These are phyloP conservation scores for Litoditis marina DNA, from an alignment of 2,888 invertebrate species.

Conservation along the genomic window DNA sequence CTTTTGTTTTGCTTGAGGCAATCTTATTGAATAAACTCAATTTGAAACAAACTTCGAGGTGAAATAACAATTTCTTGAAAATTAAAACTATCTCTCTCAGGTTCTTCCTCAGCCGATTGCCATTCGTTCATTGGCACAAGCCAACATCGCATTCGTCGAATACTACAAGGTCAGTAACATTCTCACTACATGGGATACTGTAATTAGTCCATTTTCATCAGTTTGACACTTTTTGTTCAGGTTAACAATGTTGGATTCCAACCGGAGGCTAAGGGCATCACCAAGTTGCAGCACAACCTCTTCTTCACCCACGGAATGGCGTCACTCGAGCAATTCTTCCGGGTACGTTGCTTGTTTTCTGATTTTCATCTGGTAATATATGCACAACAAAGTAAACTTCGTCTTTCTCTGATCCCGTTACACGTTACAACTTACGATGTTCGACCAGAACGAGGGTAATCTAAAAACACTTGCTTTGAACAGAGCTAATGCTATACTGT, in stretches of 20 bases:
- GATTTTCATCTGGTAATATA: neutral
- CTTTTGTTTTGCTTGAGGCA: no score
- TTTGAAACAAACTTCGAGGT: no score
- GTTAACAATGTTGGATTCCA: constrained; percentile 50
- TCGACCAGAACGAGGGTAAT: no score
- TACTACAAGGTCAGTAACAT: constrained; percentile 44
- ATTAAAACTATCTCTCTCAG: no score
- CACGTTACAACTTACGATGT: neutral
- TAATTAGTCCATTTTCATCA: neutral
- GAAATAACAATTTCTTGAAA: no score
- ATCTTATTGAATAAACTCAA: neutral
- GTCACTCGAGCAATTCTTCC: constrained; percentile 45
- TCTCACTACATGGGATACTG: no score
- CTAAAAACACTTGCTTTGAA: no score
- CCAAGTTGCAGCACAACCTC: constrained; percentile 49
- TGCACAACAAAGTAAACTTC: neutral
- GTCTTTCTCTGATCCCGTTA: neutral
- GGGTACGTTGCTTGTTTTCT: constrained; percentile 18
- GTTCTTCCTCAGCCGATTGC: constrained; percentile 54
- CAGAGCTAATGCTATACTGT: no score
- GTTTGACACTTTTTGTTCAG: constrained; percentile 10
- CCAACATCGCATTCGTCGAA: constrained; percentile 52
- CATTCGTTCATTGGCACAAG: constrained; percentile 45
- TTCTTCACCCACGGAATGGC: constrained; percentile 50
- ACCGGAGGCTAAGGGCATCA: constrained; percentile 30